Evolutionary conservation across 2,113 vertebrate species (phyloP), one percentile per base, ranked within the genome.

Genomic region (Archilochus colubris): DNA sequence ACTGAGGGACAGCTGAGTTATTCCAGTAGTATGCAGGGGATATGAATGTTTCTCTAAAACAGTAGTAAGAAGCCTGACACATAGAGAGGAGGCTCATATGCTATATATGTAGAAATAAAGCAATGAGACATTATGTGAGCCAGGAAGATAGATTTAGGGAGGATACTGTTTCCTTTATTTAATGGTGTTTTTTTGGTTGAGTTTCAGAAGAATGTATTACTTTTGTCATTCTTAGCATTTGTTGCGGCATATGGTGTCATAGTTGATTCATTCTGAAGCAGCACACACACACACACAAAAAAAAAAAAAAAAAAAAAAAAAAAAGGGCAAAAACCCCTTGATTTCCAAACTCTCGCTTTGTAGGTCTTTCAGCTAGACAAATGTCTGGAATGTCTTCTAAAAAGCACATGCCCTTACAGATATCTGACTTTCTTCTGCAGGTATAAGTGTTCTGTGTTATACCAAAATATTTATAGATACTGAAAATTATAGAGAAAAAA

Each of bases 261-360:
- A 67, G 33, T 24, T 93, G 83, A 87, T 89, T 94, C 58, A 33
- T 91, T 85, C 66, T 92, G 82, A 91, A 86, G 53, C 51, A 94
- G 46, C n/a, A 80, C 4, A 3, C 40, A 40, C 40, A 40, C 40
- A 40, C 40, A 40, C 11, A 40, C 40, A 40, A 11, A 40, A 11
- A 40, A 11, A 11, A 9, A 40, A 11, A 7, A 30, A 31, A 58
- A 24, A 46, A 13, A 36, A 21, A 23, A 62, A 46, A n/a, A 62
- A 4, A 18, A 2, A 1, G 46, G 70, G 27, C 4, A 54, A 54
- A 17, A 55, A 30, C 15, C 22, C 21, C 48, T 7, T 55, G 5
- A 30, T 72, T 95, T 93, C 44, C 50, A 85, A 89, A 40, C 16
- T 11, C 28, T 80, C 25, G 73, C 30, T 77, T 36, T 54, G 27